Evolutionary conservation across 1,140 invertebrate species (phyloP), one percentile per base, ranked within the genome.

Genomic region (Macrostomum lignano): DNA sequence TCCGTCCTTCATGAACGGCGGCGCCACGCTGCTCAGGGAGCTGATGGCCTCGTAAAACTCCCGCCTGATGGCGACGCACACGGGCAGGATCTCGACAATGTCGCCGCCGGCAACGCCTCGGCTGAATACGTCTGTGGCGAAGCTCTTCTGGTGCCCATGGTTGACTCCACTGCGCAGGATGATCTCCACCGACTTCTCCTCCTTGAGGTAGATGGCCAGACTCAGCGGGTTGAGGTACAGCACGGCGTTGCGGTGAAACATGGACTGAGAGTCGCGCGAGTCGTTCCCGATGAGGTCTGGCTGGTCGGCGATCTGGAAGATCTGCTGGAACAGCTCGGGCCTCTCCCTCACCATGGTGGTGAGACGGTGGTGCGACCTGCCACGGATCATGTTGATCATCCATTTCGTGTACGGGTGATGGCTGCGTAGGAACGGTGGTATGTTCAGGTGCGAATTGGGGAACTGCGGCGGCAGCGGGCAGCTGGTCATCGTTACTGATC

Each of bases 361-460:
- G 19, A 28, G 15, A 15, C 26, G 3, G 19, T 15, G 19, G 9
- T 17, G 15, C 19, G 26, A 14, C 3, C 26, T 17, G 19, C 26
- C 26, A 28, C 26, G 26, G 7, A 28, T 15, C 26, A 28, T 28
- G 19, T 28, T 28, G 15, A 28, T 14, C 26, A 28, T 28, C 26
- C 26, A 28, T 28, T 28, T 28, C 26, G 26, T 28, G 9, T 28
- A 28, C 19, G 26, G 26, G 19, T 28, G 26, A 28, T 17, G 14
- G 19, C 26, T 15, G 19, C 19, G 26, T 7, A 28, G 19, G 19
- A 28, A 28, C 9, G 26, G 26, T 15, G 26, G 26, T 7, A 28
- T 28, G 15, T 7, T 9, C 4, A 28, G 15, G 19, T 28, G 15
- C 4, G 26, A 28, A 9, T 17, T 17, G 9, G 19, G 15, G 19